Percentiles rank a stretch among this genome's conserved stretches.
Conservation (phyloP, 2,113 vertebrate species). For the Nesogale talazaci region DNA sequence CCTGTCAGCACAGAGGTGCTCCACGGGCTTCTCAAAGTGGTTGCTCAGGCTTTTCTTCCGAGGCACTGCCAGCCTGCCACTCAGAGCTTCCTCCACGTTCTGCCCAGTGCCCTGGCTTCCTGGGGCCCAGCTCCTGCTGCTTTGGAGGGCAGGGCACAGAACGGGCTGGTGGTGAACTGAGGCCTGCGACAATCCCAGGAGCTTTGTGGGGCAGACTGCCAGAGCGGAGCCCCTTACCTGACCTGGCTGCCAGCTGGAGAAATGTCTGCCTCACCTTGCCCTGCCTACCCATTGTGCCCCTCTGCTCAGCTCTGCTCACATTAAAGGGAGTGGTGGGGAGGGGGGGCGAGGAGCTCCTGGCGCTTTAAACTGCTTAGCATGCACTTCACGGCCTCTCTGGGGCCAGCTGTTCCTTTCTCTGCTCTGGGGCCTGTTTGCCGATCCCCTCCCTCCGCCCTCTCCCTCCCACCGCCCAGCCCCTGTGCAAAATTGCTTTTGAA, state of each 20-base stretch:
- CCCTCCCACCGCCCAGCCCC: constrained; percentile 82
- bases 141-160: not conserved
- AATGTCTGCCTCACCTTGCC: constrained; percentile 35
- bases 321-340: constrained; percentile 76
- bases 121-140: not conserved
- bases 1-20: not conserved
- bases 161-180: not conserved
- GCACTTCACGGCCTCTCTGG: constrained; percentile 92
- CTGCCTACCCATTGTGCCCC: constrained; percentile 55
- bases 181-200: not conserved
- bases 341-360: constrained; percentile 81
- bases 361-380: constrained; percentile 90
- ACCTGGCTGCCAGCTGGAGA: constrained; percentile 62
- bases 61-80: not conserved
- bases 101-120: not conserved
- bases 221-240: constrained; percentile 59
- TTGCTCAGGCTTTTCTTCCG: not conserved
- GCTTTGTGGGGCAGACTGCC: not conserved
- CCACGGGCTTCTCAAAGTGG: not conserved
- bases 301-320: constrained; percentile 63
- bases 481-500: constrained; percentile 94
- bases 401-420: constrained; percentile 93
- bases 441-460: constrained; percentile 84
- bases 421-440: constrained; percentile 90
- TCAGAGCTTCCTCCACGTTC: not conserved